A percentile compares a stretch with the other conserved stretches of the same genome.
Conservation (phyloP, 2,113 vertebrate genomes). For the Gadus macrocephalus region DNA sequence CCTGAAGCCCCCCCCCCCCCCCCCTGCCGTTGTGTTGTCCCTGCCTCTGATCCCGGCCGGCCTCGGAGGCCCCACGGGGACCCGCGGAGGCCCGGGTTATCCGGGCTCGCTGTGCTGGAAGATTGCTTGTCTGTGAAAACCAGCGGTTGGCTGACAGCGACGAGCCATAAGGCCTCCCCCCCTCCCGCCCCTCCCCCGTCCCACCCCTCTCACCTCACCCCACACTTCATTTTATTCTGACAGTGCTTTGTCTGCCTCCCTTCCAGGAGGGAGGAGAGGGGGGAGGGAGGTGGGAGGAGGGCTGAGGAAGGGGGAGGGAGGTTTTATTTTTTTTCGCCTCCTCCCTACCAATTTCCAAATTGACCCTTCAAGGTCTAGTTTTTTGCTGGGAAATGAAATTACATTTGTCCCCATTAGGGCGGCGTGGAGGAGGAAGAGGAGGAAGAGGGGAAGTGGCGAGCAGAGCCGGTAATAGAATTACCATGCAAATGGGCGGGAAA, state of each 20-base stretch:
- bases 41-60: constrained; percentile 45
- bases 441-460: constrained; percentile 20
- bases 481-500: constrained; percentile 25
- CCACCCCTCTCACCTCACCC: neutral
- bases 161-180: constrained; percentile 28
- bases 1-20: constrained; percentile 40
- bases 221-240: constrained; percentile 2
- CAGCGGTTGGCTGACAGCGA: constrained; percentile 30
- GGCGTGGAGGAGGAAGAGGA: constrained; percentile 25
- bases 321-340: neutral
- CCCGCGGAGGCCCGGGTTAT: constrained; percentile 48
- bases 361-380: constrained; percentile 55
- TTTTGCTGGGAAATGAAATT: constrained; percentile 37
- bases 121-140: constrained; percentile 47
- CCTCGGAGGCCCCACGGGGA: no score
- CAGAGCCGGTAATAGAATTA: constrained; percentile 23
- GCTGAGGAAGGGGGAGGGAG: neutral
- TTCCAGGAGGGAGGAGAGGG: constrained; percentile 8
- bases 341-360: constrained; percentile 44
- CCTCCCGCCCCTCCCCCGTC: neutral
- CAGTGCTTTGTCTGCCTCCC: constrained; percentile 8
- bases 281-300: neutral
- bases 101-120: constrained; percentile 36
- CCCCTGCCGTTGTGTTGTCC: constrained; percentile 15
- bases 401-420: constrained; percentile 43